A percentile compares a stretch with the other conserved stretches of the same genome.
phyloP scores from a whole-genome alignment of 2,888 invertebrate genomes.

The Napeogenes inachia region DNA sequence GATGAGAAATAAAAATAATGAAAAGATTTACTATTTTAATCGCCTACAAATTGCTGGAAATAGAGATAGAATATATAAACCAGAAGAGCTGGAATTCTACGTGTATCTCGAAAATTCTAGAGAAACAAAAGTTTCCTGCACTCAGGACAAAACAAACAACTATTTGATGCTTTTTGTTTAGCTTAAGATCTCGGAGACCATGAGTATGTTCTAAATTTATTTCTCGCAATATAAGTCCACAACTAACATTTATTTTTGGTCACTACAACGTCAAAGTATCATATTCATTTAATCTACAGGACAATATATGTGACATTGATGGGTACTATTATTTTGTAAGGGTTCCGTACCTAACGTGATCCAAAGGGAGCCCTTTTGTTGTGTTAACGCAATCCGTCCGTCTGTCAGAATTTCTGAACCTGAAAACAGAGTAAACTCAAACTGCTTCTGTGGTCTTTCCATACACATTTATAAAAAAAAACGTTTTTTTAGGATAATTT shows the following conservation, averaged over 20 bases:
- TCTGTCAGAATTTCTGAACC: background rate
- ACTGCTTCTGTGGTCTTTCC: too few species aligned
- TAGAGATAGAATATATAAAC: constrained; percentile 6
- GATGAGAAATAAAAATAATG: constrained; percentile 2
- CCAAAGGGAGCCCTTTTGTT: background rate
- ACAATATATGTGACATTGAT: background rate
- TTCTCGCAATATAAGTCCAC: background rate
- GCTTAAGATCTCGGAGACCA: background rate
- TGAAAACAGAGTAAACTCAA: too few species aligned
- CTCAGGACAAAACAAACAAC: constrained; percentile 4
- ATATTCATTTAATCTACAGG: background rate
- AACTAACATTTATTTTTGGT: background rate
- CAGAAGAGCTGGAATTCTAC: background rate
- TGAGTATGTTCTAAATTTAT: background rate
- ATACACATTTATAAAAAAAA: too few species aligned
- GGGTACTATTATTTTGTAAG: background rate
- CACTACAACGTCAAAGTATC: background rate
- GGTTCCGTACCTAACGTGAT: background rate
- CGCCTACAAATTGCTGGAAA: constrained; percentile 4
- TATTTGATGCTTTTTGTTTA: constrained; percentile 4
- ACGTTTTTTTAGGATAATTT: too few species aligned
- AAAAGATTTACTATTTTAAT: constrained; percentile 2
- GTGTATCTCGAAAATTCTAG: constrained; percentile 5
- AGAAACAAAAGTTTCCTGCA: constrained; percentile 1
- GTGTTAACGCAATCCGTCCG: background rate